Conservation (phyloP, 2,113 vertebrate species). For the Microcebus jonahi region DNA sequence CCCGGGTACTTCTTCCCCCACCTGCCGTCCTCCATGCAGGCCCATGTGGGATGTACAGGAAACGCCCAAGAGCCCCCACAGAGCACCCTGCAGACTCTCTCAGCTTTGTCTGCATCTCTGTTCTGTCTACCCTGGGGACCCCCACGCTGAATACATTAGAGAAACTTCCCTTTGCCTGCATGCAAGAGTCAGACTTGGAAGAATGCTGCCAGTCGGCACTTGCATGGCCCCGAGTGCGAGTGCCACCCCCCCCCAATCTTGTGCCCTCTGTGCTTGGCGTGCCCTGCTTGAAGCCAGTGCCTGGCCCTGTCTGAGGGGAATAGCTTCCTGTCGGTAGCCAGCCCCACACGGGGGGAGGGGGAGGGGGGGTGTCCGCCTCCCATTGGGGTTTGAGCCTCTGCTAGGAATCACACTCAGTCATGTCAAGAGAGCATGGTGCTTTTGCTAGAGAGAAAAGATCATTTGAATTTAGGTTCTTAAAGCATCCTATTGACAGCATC, state of each 20-base stretch:
- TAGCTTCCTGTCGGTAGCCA: background rate
- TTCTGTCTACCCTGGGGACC: background rate
- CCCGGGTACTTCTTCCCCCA: too few relatives aligned
- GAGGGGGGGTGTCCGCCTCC: background rate
- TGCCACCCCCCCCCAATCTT: background rate
- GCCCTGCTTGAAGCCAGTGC: background rate
- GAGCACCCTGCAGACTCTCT: background rate
- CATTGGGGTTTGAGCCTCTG: background rate
- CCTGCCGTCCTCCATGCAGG: background rate
- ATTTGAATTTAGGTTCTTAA: background rate
- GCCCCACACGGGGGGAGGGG: background rate
- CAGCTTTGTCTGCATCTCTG: background rate
- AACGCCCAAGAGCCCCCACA: background rate
- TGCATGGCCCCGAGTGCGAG: background rate
- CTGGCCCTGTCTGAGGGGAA: background rate
- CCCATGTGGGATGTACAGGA: background rate
- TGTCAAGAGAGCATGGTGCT: background rate
- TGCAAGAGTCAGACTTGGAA: background rate
- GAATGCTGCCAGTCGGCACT: background rate
- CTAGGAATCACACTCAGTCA: background rate
- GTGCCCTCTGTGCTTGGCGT: rapidly evolving
- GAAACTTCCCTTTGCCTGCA: background rate
- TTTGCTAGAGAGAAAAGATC: background rate
- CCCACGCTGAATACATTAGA: background rate
- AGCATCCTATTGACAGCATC: background rate